Base-by-base conservation (phyloP, 2,113 vertebrate species). In the Phoenicopterus ruber region DNA sequence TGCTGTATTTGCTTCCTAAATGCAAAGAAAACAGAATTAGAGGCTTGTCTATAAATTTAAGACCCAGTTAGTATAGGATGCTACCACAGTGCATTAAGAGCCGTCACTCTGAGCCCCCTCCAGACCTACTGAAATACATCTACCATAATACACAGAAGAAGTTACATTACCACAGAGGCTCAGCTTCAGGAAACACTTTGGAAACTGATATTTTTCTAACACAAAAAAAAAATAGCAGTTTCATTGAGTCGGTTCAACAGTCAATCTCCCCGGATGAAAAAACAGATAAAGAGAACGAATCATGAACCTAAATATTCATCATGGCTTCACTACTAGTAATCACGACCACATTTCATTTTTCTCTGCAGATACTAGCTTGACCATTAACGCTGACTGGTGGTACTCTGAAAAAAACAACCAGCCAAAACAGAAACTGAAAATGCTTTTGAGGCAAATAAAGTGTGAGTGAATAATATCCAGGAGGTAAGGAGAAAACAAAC, bases 251-350 rank as follows among this genome's bases (percentile, higher is more conserved):
- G 22, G 44, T 80, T 87, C 66, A 69, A 65, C 44, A 88, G 81
- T 82, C 73, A 89, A 44, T 87, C 70, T 82, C 54, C 20, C 38
- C 36, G 25, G 70, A 79, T 69, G 34, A 92, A 95, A 88, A 67
- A 61, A 73, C 0, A 92, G 55, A 74, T 49, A 67, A 74, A 91
- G 32, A 87, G 52, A 87, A 61, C 0, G 0, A 91, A 85, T 84
- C 77, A 61, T n/a, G 40, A 71, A 86, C 61, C 78, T 91, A 93
- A 89, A 85, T 95, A 94, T 87, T 93, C 86, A 87, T 79, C 40
- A 54, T 28, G 40, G 34, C 62, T 82, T 94, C 81, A 24, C 47
- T 59, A 32, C 65, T 4, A 32, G 47, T 29, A 50, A 59, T 47
- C 73, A 28, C 1, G 2, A 50, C 22, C 52, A 61, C 69, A 79